Evolutionary conservation across 2,113 vertebrate genomes (phyloP), one percentile per base, ranked within the genome.

Genomic region (Lagenorhynchus albirostris): DNA sequence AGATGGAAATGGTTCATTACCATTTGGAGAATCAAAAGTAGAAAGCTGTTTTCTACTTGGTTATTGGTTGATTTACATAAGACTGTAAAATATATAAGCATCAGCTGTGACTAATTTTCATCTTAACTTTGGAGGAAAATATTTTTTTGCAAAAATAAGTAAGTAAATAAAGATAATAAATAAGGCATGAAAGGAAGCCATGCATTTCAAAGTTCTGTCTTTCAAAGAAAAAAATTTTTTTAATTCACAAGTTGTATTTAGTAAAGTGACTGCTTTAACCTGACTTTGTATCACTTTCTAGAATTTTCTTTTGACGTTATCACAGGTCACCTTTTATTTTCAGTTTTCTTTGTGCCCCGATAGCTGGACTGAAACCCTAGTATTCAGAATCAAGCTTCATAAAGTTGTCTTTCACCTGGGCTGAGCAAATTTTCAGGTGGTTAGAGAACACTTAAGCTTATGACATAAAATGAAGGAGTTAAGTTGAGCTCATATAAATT

Each of bases 1-100:
- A 85, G 58, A 55, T 86, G 38, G 58, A 97, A 98, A 97, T n/a
- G 11, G 73, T 62, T 6, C 85, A 88, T 89, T 67, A 68, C 38
- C 77, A 36, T 63, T 95, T 33, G 4, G 0, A 83, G n/a, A 97
- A 70, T 50, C 60, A 76, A 91, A 92, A 82, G 63, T 70, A 95
- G 33, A 36, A 81, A 95, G 29, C 7, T 87, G 3, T 79, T 96
- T 95, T 96, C 18, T 97, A 71, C 38, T 83, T 73, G 36, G 18
- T 50, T 77, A 47, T 74, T 74, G 60, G 44, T 38, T 93, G 44
- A 63, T 85, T 71, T 93, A 77, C 44, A 91, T 60, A 71, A 58
- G 23, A 65, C 36, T 80, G 0, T 47, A 60, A 71, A 86, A 79
- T 87, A 79, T 47, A 70, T 62, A 62, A 63, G 29, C 17, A 91